Conservation (phyloP, 2,113 vertebrate species). For the Plestiodon gilberti region DNA sequence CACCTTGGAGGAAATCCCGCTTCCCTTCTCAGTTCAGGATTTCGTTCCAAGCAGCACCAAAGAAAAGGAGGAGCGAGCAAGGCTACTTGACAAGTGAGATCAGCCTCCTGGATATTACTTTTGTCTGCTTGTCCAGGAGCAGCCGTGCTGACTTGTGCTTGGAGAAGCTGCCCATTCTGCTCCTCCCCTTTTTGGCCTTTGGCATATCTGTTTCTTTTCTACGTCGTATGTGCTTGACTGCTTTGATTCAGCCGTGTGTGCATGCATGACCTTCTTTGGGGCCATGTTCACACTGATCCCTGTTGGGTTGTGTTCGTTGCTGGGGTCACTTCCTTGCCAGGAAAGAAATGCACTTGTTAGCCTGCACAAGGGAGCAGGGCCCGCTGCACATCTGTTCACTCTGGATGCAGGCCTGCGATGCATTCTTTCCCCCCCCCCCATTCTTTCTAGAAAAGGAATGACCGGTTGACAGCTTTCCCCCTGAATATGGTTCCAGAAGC, state of each 20-base stretch:
- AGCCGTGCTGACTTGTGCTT: not conserved
- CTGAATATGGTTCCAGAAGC: not conserved
- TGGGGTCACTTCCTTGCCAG: not conserved
- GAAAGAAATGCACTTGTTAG: not conserved
- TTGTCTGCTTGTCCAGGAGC: not conserved
- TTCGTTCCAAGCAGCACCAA: conserved; percentile 36
- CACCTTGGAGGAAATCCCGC: not conserved
- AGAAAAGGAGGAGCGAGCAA: conserved; percentile 9
- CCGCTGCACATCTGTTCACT: not conserved
- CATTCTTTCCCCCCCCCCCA: not conserved
- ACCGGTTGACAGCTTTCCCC: not conserved
- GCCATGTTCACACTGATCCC: conserved; percentile 31
- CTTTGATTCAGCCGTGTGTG: conserved; percentile 44
- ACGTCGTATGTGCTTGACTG: too few relatives aligned
- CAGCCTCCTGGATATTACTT: conserved; percentile 24
- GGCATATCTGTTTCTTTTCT: conserved; percentile 55
- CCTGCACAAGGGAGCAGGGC: not conserved
- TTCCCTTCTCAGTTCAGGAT: conserved; percentile 33
- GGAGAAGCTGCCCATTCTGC: conserved; percentile 9
- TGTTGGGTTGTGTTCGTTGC: conserved; percentile 14
- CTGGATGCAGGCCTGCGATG: not conserved
- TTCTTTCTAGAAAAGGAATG: not conserved
- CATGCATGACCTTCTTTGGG: conserved; percentile 7
- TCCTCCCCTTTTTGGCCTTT: conserved; percentile 24
- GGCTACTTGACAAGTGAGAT: not conserved